Base-by-base conservation (phyloP, 1,140 invertebrate genomes). In the Drosophila teissieri region DNA sequence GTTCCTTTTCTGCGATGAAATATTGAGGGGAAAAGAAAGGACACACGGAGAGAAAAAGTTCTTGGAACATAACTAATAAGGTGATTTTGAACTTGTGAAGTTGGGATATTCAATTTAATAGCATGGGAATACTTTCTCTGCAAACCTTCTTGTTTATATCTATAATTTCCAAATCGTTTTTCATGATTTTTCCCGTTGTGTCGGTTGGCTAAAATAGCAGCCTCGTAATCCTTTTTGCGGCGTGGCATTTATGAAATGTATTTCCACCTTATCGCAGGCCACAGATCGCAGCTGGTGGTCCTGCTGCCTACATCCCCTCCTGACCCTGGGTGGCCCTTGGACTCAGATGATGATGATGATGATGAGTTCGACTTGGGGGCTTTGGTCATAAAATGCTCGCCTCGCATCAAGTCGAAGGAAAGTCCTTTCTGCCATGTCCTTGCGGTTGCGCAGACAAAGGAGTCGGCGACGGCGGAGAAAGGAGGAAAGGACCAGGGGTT, bases 201-300 rank as follows among this genome's bases (percentile, higher is more conserved):
- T 6, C 3, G 11, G 11, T 14, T 24, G 36, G 40, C 37, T 12
- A 5, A 17, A 42, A 52, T 19, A 42, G 4, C 37, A 10, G 64
- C 42, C 54, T 77, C 73, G 81, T 85, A 85, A 85, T 85, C 82
- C 82, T 85, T 84, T 80, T 60, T 61, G 68, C 58, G 75, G 75
- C 65, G 73, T 79, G 67, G 73, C 79, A 81, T 86, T 86, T 88
- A 79, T 88, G 83, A 83, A 86, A 86, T 86, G 74, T 86, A 86
- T 83, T 76, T 61, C 63, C 67, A 39, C 46, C 69, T 86, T 86
- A 86, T 86, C 83, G 67, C 27, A 39, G 60, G 65, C 75, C 79
- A 83, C 83, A 86, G 80, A 86, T 88, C 82, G 57, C 68, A 48
- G 57, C 52, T 57, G 63, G 58, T 62, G 67, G 80, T 58, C 70